Evolutionary conservation across 1,140 invertebrate genomes (phyloP).

Genomic region (Drosophila tsacasi): DNA sequence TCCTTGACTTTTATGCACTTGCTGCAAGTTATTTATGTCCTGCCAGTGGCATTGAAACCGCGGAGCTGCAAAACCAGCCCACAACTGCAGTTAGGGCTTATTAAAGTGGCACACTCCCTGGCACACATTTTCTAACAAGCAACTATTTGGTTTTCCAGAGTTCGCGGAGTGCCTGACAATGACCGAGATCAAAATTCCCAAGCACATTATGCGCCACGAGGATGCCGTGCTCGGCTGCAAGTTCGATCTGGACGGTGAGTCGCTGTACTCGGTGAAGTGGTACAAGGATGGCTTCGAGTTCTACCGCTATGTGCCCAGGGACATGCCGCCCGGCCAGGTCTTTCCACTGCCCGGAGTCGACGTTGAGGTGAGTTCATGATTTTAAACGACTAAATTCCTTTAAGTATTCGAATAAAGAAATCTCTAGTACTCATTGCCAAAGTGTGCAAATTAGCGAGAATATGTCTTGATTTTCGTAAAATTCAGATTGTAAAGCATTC

Average conservation of each 20-base stretch:
- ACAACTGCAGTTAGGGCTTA: constrained; percentile 28
- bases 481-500: no score
- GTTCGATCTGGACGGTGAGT: constrained; percentile 92
- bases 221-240: constrained; percentile 90
- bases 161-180: constrained; percentile 87
- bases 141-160: constrained; percentile 49
- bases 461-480: background rate
- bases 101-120: constrained; percentile 49
- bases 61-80: constrained; percentile 16
- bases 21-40: constrained; percentile 79
- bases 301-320: constrained; percentile 92
- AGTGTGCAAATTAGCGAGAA: constrained; percentile 6
- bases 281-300: constrained; percentile 95
- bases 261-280: constrained; percentile 95
- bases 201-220: constrained; percentile 89
- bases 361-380: constrained; percentile 90
- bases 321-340: constrained; percentile 89
- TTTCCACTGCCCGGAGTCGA: constrained; percentile 91
- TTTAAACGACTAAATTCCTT: no score
- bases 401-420: background rate
- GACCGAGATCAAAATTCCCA: constrained; percentile 89
- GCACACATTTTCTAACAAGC: constrained; percentile 30
- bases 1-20: constrained; percentile 83
- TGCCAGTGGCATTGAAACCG: constrained; percentile 69
- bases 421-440: background rate